Evolutionary conservation across 1,140 invertebrate genomes (phyloP).

Genomic region (Triops cancriformis): DNA sequence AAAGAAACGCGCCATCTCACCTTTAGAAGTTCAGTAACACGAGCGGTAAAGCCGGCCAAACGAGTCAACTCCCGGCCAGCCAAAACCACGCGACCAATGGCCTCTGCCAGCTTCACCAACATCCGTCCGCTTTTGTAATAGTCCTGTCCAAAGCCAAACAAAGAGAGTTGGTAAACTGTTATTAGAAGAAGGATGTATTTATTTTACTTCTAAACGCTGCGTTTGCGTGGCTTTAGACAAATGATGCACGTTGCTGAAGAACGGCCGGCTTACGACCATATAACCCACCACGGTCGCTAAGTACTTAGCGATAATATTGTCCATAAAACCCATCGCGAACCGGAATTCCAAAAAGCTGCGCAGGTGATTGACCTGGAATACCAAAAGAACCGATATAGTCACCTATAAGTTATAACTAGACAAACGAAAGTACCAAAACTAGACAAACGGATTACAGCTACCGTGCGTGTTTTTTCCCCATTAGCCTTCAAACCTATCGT

Average conservation of each 20-base stretch:
- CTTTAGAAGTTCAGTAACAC: constrained; percentile 80
- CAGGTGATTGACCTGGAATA: constrained; percentile 59
- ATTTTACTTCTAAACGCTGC: constrained; percentile 58
- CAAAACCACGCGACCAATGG: constrained; percentile 85
- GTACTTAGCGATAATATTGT: constrained; percentile 96
- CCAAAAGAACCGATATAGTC: constrained; percentile 23
- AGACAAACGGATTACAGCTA: no score
- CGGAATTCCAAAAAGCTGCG: constrained; percentile 83
- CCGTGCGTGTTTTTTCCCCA: no score
- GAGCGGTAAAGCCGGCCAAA: constrained; percentile 83
- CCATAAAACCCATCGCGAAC: constrained; percentile 85
- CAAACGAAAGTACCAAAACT: no score
- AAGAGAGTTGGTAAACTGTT: no score
- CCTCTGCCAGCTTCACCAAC: constrained; percentile 93
- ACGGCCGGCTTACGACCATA: constrained; percentile 87
- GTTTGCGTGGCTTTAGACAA: constrained; percentile 53
- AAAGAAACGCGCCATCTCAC: not conserved
- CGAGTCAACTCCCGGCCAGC: constrained; percentile 89
- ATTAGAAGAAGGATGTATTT: no score
- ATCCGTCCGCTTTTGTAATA: constrained; percentile 96
- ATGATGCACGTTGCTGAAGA: constrained; percentile 63
- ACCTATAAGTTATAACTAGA: no score
- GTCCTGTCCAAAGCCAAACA: no score
- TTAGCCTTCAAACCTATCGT: no score
- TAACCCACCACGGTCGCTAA: constrained; percentile 91